These are phyloP conservation scores for Phalacrocorax carbo DNA, from an alignment of 2,113 vertebrate species.

Conservation along the genomic window DNA sequence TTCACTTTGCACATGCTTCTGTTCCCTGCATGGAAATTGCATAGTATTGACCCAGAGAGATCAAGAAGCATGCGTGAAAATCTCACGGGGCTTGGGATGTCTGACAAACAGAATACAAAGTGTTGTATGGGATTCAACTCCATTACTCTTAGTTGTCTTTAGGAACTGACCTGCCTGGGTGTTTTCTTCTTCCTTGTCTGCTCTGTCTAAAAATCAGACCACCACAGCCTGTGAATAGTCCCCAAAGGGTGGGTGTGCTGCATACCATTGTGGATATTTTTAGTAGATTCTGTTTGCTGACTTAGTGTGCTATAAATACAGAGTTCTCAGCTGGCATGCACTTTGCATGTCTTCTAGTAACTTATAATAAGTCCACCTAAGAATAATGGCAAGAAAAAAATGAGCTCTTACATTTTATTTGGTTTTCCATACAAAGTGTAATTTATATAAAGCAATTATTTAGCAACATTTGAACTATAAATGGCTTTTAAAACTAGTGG, in stretches of 20 bases:
- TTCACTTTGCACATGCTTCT: background rate
- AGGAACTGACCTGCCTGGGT: background rate
- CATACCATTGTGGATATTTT: constrained; percentile 57
- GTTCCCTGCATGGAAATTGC: background rate
- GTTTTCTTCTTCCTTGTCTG: background rate
- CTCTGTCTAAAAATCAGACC: constrained; percentile 5
- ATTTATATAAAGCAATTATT: constrained; percentile 1
- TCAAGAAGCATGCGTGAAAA: background rate
- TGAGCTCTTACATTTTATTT: background rate
- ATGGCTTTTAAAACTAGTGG: constrained; percentile 17
- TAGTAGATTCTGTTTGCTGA: constrained; percentile 59
- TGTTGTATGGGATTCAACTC: background rate
- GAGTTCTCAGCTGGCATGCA: constrained; percentile 39
- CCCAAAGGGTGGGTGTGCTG: constrained; percentile 44
- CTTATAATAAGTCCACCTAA: constrained; percentile 25
- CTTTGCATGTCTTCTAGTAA: constrained; percentile 36
- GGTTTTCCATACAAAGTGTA: background rate
- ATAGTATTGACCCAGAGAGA: background rate
- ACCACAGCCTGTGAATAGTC: constrained; percentile 18
- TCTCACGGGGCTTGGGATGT: background rate
- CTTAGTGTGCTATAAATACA: constrained; percentile 61
- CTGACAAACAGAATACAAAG: background rate
- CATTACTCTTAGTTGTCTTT: background rate
- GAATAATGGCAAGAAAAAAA: background rate
- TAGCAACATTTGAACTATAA: background rate